Evolutionary conservation across 2,888 invertebrate genomes (phyloP).

Genomic region (Tolmerus cingulatus): DNA sequence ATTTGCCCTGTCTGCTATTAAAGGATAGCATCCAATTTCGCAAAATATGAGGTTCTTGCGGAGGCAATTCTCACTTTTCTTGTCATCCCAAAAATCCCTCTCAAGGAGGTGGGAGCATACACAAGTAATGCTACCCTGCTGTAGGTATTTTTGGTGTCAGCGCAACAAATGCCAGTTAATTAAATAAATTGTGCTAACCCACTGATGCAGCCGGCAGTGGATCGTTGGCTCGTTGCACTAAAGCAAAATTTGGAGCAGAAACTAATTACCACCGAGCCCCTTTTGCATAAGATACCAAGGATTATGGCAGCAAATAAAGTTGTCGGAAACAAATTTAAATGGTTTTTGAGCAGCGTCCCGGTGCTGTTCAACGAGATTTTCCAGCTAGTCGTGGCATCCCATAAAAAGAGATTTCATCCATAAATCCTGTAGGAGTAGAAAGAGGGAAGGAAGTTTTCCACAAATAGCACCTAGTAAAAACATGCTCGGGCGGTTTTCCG

Average conservation of each 20-base stretch:
- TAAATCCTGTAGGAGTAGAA: not conserved
- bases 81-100: not conserved
- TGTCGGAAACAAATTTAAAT: conserved; percentile 25
- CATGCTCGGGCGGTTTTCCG: not conserved
- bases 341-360: not conserved
- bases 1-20: not conserved
- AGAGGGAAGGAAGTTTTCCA: not conserved
- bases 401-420: conserved; percentile 36
- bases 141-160: not conserved
- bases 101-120: not conserved
- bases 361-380: conserved; percentile 1
- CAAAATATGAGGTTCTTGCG: too few species aligned
- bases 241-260: not conserved
- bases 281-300: not conserved
- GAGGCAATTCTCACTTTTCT: not conserved
- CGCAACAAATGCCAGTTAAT: not conserved
- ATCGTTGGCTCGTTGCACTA: not conserved
- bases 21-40: too few species aligned
- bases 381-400: conserved; percentile 6
- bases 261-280: not conserved
- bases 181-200: not conserved
- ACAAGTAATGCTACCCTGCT: not conserved
- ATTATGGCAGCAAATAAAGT: conserved; percentile 23
- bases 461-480: not conserved
- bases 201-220: not conserved